phyloP scores from a whole-genome alignment of 2,888 invertebrate genomes.

The Morpho helenor region DNA sequence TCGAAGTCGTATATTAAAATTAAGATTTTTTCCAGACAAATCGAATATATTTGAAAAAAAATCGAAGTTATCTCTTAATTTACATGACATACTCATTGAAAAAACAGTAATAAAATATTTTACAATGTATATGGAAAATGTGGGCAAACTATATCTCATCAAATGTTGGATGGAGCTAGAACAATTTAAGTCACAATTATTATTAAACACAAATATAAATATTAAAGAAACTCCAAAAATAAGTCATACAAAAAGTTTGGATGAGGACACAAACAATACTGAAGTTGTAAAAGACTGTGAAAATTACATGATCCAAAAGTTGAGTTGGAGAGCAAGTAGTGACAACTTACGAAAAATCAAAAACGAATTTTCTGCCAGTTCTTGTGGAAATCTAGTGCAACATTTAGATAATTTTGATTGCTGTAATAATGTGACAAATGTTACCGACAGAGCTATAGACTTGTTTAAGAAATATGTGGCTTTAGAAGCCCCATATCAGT shows the following conservation, averaged over 20 bases:
- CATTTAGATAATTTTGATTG: conserved; percentile 34
- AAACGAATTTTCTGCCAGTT: conserved; percentile 49
- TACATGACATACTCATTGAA: conserved; percentile 87
- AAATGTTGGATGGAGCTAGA: conserved; percentile 89
- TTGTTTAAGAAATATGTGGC: conserved; percentile 89
- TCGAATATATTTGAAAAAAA: conserved; percentile 62
- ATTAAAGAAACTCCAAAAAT: conserved; percentile 44
- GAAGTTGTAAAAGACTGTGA: conserved; percentile 34
- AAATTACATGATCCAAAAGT: conserved; percentile 39
- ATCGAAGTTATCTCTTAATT: conserved; percentile 85
- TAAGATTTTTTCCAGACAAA: conserved; percentile 51
- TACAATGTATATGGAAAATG: conserved; percentile 91
- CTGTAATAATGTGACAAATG: conserved; percentile 40
- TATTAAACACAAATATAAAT: conserved; percentile 32
- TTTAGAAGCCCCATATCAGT: conserved; percentile 81
- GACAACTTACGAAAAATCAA: conserved; percentile 38
- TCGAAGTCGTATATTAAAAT: background rate
- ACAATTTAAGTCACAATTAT: conserved; percentile 71
- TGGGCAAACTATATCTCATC: conserved; percentile 81
- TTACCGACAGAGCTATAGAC: conserved; percentile 81
- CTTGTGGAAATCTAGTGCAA: conserved; percentile 53
- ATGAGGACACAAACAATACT: conserved; percentile 44
- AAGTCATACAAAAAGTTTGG: conserved; percentile 58
- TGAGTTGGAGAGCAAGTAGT: conserved; percentile 42
- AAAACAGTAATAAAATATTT: conserved; percentile 90